phyloP scores from a whole-genome alignment of 1,140 invertebrate genomes.

The Oryzaephilus surinamensis region DNA sequence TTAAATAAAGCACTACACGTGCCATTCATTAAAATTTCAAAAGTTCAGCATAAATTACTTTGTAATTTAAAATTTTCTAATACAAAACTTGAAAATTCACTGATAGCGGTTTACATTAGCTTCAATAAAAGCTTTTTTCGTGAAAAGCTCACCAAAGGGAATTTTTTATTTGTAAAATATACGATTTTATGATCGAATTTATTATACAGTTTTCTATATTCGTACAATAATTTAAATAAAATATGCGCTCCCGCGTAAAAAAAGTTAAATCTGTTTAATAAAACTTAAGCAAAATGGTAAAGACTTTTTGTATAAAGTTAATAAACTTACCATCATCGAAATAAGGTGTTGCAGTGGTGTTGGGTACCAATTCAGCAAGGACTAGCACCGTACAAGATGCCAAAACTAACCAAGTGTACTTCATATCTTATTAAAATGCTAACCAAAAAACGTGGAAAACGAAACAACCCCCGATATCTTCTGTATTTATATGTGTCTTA shows the following conservation, averaged over 20 bases:
- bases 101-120: too few relatives aligned
- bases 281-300: neutral
- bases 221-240: neutral
- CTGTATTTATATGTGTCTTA: too few relatives aligned
- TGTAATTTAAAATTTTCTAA: too few relatives aligned
- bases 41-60: too few relatives aligned
- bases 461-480: neutral
- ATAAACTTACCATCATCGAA: slow-evolving; percentile 34
- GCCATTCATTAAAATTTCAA: too few relatives aligned
- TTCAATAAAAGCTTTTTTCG: too few relatives aligned
- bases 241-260: neutral
- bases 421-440: slow-evolving; percentile 25
- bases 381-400: slow-evolving; percentile 28
- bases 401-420: slow-evolving; percentile 30
- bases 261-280: neutral
- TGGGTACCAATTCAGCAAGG: slow-evolving; percentile 22
- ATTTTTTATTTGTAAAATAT: too few relatives aligned
- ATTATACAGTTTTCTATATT: too few relatives aligned
- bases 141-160: too few relatives aligned
- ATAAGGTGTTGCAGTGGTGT: slow-evolving; percentile 27
- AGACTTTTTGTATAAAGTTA: slow-evolving; percentile 6
- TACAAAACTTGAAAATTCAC: too few relatives aligned
- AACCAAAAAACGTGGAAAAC: slow-evolving; percentile 14
- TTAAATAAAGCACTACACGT: too few relatives aligned
- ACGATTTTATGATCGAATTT: too few relatives aligned